Evolutionary conservation across 2,888 invertebrate genomes (phyloP).

Genomic region (Matsumyia berberina): DNA sequence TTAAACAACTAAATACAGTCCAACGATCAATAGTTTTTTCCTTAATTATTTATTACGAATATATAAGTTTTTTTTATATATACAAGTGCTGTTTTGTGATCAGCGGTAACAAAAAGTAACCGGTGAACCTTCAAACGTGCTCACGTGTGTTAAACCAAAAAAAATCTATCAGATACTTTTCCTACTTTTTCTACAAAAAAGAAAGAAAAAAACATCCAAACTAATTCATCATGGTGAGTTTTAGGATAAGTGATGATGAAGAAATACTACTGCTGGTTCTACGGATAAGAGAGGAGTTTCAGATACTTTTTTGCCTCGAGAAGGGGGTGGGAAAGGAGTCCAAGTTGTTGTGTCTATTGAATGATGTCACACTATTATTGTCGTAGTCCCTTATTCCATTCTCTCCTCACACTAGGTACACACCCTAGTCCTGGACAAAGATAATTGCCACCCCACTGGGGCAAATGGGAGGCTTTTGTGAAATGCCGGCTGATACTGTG

Average conservation of each 20-base stretch:
- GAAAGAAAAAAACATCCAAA: conserved; percentile 30
- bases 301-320: not conserved
- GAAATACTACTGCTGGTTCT: conserved; percentile 9
- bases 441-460: conserved; percentile 51
- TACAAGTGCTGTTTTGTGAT: conserved; percentile 61
- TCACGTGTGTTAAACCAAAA: conserved; percentile 50
- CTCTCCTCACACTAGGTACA: conserved; percentile 7
- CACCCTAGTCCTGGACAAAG: conserved; percentile 52
- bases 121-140: conserved; percentile 34
- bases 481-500: conserved; percentile 3
- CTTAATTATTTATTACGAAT: conserved; percentile 37
- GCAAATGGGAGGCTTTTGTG: conserved; percentile 7
- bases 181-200: conserved; percentile 14
- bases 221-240: conserved; percentile 70
- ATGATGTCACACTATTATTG: conserved; percentile 59
- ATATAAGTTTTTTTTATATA: conserved; percentile 2
- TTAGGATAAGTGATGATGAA: conserved; percentile 15
- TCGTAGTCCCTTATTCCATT: conserved; percentile 54
- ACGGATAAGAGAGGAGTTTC: conserved; percentile 20
- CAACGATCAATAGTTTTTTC: conserved; percentile 42
- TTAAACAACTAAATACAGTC: conserved; percentile 22
- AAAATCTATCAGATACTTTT: conserved; percentile 8
- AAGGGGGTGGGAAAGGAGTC: not conserved
- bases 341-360: conserved; percentile 17
- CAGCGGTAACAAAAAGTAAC: conserved; percentile 20